phyloP scores from a whole-genome alignment of 1,140 invertebrate species.

The Zaprionus gabonicus region DNA sequence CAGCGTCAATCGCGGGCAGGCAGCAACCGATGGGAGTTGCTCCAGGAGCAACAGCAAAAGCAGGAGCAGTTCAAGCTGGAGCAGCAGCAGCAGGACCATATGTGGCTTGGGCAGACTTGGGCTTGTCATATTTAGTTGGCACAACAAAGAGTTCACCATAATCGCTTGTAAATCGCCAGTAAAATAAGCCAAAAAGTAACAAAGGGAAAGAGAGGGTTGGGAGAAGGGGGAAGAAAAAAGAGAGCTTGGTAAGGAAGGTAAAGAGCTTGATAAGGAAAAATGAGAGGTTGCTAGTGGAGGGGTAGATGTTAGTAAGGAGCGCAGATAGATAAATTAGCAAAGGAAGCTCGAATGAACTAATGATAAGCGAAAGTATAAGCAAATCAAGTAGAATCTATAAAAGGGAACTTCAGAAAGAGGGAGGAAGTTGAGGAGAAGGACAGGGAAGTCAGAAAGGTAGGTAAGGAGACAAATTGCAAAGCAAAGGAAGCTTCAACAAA shows the following conservation, averaged over 20 bases:
- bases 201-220: not conserved
- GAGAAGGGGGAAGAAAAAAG: not conserved
- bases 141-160: constrained; percentile 73
- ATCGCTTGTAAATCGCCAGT: constrained; percentile 67
- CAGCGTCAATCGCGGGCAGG: constrained; percentile 48
- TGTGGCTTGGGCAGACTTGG: constrained; percentile 39
- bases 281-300: not conserved
- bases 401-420: not conserved
- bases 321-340: too few relatives aligned
- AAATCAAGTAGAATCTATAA: not conserved
- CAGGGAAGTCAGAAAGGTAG: too few relatives aligned
- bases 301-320: too few relatives aligned
- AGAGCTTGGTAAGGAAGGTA: not conserved
- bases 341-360: not conserved
- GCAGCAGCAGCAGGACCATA: constrained; percentile 34
- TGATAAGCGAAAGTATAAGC: not conserved
- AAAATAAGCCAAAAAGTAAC: constrained; percentile 42
- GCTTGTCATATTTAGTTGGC: constrained; percentile 79
- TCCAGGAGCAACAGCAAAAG: constrained; percentile 1
- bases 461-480: too few relatives aligned
- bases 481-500: not conserved
- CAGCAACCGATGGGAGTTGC: constrained; percentile 18
- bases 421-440: not conserved
- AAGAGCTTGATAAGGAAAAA: not conserved
- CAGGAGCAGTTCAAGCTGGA: constrained; percentile 3